Base-by-base conservation (phyloP, 2,888 invertebrate genomes). In the Scaptomyza parva region DNA sequence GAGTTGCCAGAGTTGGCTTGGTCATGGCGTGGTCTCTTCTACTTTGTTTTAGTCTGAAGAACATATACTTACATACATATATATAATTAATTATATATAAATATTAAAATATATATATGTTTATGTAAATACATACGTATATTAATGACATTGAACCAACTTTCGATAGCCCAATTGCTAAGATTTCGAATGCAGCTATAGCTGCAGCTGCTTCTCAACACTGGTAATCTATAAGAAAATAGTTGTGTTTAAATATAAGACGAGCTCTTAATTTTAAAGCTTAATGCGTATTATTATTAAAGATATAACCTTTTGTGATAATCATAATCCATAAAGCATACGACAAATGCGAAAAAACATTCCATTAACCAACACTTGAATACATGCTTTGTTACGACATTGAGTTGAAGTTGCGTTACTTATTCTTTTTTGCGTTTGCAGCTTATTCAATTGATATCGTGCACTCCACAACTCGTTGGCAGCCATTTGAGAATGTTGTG, bases 401-500 rank as follows among this genome's bases (percentile, higher is more conserved):
- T n/a, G n/a, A n/a, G n/a, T n/a, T n/a, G n/a, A n/a, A n/a, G n/a
- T n/a, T n/a, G n/a, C n/a, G n/a, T n/a, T n/a, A n/a, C n/a, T n/a
- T n/a, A n/a, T 58, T 8, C 6, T 35, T 63, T 12, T 9, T 35
- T 14, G 70, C n/a, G n/a, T n/a, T n/a, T n/a, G n/a, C n/a, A n/a
- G 47, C 55, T 48, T 52, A 75, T 75, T 73, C 60, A 64, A 73
- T 72, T 73, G 76, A 64, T 53, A 60, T 57, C 52, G 70, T 59
- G 37, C 58, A 53, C 52, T n/a, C n/a, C n/a, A 64, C 54, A 43
- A 69, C 28, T 47, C 51, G 71, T 51, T 58, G 61, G 11, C 53
- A 44, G 47, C 63, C 59, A 74, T 53, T 59, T 48, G 63, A 55
- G 55, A 43, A 37, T 24, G 12, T 43, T 24, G 40, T 8, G 30